Percentiles rank a stretch among this genome's conserved stretches.
These are phyloP conservation scores for Trypoxylus dichotomus DNA, from an alignment of 1,140 invertebrate species.

Conservation along the genomic window DNA sequence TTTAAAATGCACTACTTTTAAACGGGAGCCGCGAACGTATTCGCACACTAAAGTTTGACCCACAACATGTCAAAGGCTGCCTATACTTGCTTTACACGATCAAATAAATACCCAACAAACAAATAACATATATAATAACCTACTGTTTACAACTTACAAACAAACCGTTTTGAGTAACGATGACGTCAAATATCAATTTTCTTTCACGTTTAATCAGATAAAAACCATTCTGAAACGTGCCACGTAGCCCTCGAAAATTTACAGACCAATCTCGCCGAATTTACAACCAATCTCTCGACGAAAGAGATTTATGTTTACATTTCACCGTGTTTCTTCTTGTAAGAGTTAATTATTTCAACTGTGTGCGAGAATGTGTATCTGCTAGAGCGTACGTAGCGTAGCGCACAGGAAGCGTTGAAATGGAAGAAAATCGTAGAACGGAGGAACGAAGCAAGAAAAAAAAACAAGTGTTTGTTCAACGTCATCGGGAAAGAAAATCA, in stretches of 20 bases:
- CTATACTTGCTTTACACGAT: too few species aligned
- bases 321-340: background rate
- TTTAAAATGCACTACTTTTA: too few species aligned
- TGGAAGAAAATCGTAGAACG: background rate
- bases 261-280: background rate
- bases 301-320: constrained; percentile 8
- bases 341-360: constrained; percentile 16
- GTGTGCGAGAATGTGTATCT: background rate
- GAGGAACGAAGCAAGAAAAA: background rate
- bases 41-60: too few species aligned
- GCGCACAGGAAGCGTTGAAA: background rate
- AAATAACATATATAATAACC: too few species aligned
- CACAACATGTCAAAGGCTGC: too few species aligned
- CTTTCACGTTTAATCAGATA: background rate
- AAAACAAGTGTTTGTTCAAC: background rate
- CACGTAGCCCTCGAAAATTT: background rate
- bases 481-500: background rate
- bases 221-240: background rate
- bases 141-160: too few species aligned
- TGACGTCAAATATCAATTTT: background rate
- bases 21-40: too few species aligned
- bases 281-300: constrained; percentile 7
- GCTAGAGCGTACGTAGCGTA: background rate
- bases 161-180: too few species aligned
- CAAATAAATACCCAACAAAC: too few species aligned